Percentiles rank a stretch among this genome's conserved stretches.
Evolutionary conservation across 1,140 invertebrate genomes (phyloP).

Genomic region (Aculops lycopersici): DNA sequence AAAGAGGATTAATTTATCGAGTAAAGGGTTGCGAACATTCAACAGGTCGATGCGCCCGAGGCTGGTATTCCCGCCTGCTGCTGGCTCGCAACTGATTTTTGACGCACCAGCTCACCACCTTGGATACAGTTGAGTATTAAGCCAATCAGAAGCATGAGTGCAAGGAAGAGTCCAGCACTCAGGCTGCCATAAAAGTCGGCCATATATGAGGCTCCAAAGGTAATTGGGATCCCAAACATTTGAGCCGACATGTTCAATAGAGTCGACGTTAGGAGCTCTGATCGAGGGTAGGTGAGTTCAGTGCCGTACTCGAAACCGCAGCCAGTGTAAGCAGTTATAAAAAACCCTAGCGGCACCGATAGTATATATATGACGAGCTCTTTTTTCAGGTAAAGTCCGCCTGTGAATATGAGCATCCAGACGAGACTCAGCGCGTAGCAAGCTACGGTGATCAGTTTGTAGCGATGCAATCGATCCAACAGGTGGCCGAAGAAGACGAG

Average conservation of each 20-base stretch:
- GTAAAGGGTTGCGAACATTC: no score
- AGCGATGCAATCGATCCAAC: constrained; percentile 46
- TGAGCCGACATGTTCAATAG: constrained; percentile 47
- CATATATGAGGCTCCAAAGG: constrained; percentile 8
- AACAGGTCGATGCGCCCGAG: no score
- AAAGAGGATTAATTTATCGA: no score
- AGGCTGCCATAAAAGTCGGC: constrained; percentile 6
- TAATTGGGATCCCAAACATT: constrained; percentile 14
- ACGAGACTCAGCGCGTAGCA: no score
- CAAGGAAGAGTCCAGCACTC: constrained; percentile 6
- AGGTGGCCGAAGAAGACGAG: constrained; percentile 53
- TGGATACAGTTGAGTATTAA: constrained; percentile 19
- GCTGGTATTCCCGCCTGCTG: no score
- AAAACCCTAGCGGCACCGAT: constrained; percentile 33
- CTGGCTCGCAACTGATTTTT: no score
- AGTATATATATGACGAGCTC: constrained; percentile 20
- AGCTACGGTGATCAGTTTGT: constrained; percentile 55
- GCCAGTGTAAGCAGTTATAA: constrained; percentile 78
- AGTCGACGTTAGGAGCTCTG: constrained; percentile 64
- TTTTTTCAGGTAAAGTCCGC: no score
- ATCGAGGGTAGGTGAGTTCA: constrained; percentile 70
- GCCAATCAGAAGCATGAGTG: constrained; percentile 7
- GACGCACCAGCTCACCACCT: constrained; percentile 33
- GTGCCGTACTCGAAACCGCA: constrained; percentile 80
- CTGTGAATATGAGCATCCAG: no score